Base-by-base conservation (phyloP, 2,797 vertebrate genomes). In the Poeciliopsis turneri region DNA sequence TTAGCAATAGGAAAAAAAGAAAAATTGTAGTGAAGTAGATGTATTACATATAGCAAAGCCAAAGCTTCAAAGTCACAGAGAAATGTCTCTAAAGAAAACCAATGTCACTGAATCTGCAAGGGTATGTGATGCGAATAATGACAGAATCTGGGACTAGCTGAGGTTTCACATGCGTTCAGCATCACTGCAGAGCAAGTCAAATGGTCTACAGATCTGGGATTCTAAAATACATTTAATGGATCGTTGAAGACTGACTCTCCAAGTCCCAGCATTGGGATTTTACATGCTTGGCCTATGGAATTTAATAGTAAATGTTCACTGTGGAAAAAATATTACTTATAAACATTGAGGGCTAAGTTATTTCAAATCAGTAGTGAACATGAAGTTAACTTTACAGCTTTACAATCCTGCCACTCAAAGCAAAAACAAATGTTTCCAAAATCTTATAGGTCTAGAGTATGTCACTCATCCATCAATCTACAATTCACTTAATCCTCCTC, bases 141-240 rank as follows among this genome's bases (percentile, higher is more conserved):
- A 86, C 86, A 77, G 78, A 85, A 85, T 82, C 81, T 81, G 82
- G 77, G 87, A 76, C 87, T 87, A 82, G 87, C 90, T 78, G 85
- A 77, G 83, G 18, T 82, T 92, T 85, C 81, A 91, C 88, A 93
- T 92, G 88, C 83, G 87, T 92, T 93, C 89, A 80, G 89, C 93
- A 91, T 92, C 91, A 77, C 87, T 91, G 88, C 88, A 90, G 91
- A 87, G 83, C 86, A 88, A 86, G 89, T 85, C 87, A 84, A 92
- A 92, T 90, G 87, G 90, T 91, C 82, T 91, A 84, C 89, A 91
- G 91, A 91, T 89, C 90, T 57, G 45, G 74, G 80, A 74, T 46
- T 83, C 81, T 88, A 88, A 88, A 83, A 90, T 89, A 81, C 84
- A 92, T 92, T 92, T 90, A 91, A 92, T 91, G 88, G 88, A 89